Evolutionary conservation across 2,888 invertebrate species (phyloP), one percentile per base, ranked within the genome.

Genomic region (Strigamia transsilvanica): DNA sequence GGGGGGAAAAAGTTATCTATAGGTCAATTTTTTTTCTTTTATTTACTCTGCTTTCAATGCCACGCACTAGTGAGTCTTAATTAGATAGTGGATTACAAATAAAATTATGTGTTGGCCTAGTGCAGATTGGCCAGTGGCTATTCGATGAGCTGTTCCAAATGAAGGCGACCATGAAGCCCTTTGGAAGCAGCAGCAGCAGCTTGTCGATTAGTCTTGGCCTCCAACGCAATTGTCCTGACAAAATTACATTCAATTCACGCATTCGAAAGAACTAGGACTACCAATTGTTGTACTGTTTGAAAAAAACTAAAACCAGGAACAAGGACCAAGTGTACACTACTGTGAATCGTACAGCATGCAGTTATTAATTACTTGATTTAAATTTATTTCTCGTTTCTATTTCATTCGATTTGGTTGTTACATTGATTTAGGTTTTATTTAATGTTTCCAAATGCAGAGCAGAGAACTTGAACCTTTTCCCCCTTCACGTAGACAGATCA

Each of bases 1-100:
- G 18, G 56, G 18, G 56, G 7, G 18, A 18, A 10, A 56, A 56
- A 18, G 56, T 56, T 18, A 18, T 18, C 21, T 56, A 56, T 56
- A 18, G 18, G 15, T 56, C 56, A 51, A 1, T 32, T 73, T 73
- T 73, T 73, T 73, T 15, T 32, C 73, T 27, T 12, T 73, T 73
- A 73, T 73, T 73, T 73, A 73, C 73, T 73, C 73, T 73, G 23
- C 73, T 73, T 73, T 73, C 73, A 73, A 73, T 73, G 73, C 32
- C 73, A 73, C 73, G 73, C 73, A 32, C 73, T 27, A n/a, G 73
- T 73, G 73, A 73, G 73, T 32, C 73, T 73, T 73, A 73, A 73
- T 73, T 73, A 73, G 73, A 73, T 73, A 73, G 73, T 73, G 73
- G 73, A 73, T 73, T 73, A 73, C 73, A 73, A 73, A 73, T 73